phyloP scores from a whole-genome alignment of 2,888 invertebrate species.

The Oscheius sp. region DNA sequence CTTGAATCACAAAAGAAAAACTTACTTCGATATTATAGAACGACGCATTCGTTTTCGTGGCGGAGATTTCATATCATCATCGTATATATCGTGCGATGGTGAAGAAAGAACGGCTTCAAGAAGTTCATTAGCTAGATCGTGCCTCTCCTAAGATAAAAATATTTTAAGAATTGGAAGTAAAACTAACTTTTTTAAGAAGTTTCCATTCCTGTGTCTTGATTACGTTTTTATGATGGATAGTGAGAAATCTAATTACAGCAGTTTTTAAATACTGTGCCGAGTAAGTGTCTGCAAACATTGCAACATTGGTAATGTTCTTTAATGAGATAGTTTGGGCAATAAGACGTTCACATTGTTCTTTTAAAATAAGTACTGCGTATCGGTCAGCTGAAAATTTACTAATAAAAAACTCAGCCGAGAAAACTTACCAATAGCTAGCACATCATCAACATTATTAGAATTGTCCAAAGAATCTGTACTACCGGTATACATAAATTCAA shows the following conservation, averaged over 20 bases:
- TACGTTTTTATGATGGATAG: constrained; percentile 52
- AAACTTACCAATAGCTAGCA: constrained; percentile 54
- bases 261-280: constrained; percentile 48
- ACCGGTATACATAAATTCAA: constrained; percentile 67
- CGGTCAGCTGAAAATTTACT: constrained; percentile 58
- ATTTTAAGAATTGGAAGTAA: background rate
- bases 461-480: constrained; percentile 43
- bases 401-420: background rate
- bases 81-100: constrained; percentile 33
- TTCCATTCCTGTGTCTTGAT: constrained; percentile 62
- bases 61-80: background rate
- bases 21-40: background rate
- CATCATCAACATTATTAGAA: constrained; percentile 54
- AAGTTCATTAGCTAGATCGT: constrained; percentile 60
- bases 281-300: constrained; percentile 60
- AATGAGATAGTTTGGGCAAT: constrained; percentile 50
- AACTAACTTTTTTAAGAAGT: constrained; percentile 48
- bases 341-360: constrained; percentile 62
- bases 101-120: constrained; percentile 59
- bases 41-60: constrained; percentile 42
- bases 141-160: constrained; percentile 33
- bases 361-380: constrained; percentile 63
- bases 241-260: constrained; percentile 56
- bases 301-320: constrained; percentile 52
- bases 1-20: background rate